These are phyloP conservation scores for Polyergus mexicanus DNA, from an alignment of 1,140 invertebrate genomes.

Conservation along the genomic window DNA sequence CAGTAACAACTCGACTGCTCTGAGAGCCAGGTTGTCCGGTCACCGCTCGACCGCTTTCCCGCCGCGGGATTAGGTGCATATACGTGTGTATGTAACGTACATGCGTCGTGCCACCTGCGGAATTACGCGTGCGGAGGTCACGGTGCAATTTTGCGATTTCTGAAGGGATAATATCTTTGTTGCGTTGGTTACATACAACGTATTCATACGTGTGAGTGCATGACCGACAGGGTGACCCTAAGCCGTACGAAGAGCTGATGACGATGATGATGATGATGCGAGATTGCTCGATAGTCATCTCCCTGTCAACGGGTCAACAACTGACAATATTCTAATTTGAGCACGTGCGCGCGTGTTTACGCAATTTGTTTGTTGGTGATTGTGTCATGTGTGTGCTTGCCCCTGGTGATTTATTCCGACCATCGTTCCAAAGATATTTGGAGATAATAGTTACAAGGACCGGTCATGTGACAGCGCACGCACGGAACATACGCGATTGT, in stretches of 20 bases:
- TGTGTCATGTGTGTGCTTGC: conserved; percentile 16
- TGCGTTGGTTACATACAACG: conserved; percentile 1
- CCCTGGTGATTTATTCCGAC: not conserved
- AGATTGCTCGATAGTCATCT: not conserved
- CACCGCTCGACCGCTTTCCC: conserved; percentile 56
- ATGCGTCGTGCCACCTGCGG: conserved; percentile 65
- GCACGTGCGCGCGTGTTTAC: not conserved
- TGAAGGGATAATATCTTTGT: conserved; percentile 13
- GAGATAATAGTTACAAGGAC: not conserved
- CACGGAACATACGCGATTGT: not conserved
- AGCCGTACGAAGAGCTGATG: not conserved
- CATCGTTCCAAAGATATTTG: not conserved
- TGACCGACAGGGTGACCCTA: not conserved
- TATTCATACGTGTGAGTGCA: conserved; percentile 3
- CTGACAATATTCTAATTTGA: conserved; percentile 11
- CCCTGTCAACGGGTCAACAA: not conserved
- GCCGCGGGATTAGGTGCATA: conserved; percentile 24
- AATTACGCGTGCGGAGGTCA: conserved; percentile 48
- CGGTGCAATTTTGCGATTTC: conserved; percentile 1
- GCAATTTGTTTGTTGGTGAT: not conserved
- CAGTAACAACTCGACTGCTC: conserved; percentile 86
- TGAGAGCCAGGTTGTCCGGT: conserved; percentile 80
- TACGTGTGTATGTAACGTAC: not conserved
- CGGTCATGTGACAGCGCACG: not conserved
- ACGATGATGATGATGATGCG: not conserved